Conservation (phyloP, 2,888 invertebrate species). For the Quadroppia sp. region DNA sequence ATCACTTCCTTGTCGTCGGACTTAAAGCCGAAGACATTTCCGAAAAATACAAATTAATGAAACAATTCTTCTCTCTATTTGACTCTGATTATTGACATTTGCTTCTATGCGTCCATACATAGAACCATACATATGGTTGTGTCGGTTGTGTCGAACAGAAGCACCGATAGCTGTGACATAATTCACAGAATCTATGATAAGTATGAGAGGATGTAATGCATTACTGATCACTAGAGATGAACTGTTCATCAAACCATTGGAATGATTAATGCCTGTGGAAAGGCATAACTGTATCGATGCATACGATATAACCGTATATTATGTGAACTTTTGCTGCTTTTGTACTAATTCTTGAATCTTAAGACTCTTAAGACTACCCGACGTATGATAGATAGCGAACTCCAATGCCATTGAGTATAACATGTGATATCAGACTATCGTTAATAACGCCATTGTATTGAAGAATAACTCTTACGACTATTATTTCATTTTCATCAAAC, state of each 20-base stretch:
- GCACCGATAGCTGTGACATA: background rate
- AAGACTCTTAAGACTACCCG: conserved; percentile 24
- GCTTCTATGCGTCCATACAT: conserved; percentile 14
- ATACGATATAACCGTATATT: conserved; percentile 4
- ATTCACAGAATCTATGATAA: background rate
- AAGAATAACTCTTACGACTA: conserved; percentile 1
- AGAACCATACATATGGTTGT: background rate
- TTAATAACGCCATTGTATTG: conserved; percentile 32
- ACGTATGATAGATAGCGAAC: conserved; percentile 11
- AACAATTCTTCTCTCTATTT: background rate
- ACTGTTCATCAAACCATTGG: background rate
- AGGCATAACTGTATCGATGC: conserved; percentile 29
- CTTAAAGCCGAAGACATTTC: conserved; percentile 28
- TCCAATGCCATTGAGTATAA: conserved; percentile 5
- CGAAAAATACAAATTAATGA: conserved; percentile 3
- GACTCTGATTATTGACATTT: conserved; percentile 12
- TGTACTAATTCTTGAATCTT: conserved; percentile 8
- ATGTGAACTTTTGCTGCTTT: conserved; percentile 3
- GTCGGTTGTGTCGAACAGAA: background rate
- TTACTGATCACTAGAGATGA: conserved; percentile 25
- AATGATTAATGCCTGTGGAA: conserved; percentile 23
- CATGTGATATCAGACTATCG: conserved; percentile 23
- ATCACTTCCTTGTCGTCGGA: background rate
- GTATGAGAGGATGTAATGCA: conserved; percentile 15
- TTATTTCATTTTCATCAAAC: conserved; percentile 35